Percentiles rank a stretch among this genome's conserved stretches.
Conservation (phyloP, 2,113 vertebrate genomes). For the Hyaena hyaena region DNA sequence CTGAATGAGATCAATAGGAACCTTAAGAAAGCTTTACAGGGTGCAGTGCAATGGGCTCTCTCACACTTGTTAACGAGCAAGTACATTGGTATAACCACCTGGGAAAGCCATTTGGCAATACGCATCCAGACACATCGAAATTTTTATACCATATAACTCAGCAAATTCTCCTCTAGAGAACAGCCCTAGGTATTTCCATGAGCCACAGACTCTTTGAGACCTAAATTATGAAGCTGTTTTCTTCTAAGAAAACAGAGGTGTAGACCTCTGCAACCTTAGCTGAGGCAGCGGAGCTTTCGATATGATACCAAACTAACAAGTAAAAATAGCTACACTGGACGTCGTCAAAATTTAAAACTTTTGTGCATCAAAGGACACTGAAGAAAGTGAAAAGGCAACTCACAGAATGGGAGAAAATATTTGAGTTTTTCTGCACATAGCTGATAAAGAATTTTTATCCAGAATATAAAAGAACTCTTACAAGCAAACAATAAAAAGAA, state of each 20-base stretch:
- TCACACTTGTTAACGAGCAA: neutral
- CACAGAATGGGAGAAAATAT: neutral
- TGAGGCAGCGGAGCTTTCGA: neutral
- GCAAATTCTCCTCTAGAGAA: neutral
- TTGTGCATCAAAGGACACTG: neutral
- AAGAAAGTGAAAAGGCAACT: neutral
- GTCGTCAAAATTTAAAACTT: neutral
- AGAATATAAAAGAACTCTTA: neutral
- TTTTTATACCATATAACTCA: neutral
- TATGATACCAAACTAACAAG: neutral
- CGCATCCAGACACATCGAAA: neutral
- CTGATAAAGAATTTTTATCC: neutral
- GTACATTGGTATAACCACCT: neutral
- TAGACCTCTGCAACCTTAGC: neutral
- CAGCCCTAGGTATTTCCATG: neutral
- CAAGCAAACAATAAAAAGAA: neutral
- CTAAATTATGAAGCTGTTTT: neutral
- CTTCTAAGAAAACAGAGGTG: neutral
- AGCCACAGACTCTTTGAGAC: neutral
- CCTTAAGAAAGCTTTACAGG: neutral
- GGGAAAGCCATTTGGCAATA: neutral
- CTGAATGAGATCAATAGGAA: neutral
- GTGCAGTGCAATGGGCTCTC: neutral
- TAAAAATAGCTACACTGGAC: neutral
- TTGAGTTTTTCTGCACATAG: neutral